Base-by-base conservation (phyloP, 2,113 vertebrate genomes). In the Eulemur rufifrons region DNA sequence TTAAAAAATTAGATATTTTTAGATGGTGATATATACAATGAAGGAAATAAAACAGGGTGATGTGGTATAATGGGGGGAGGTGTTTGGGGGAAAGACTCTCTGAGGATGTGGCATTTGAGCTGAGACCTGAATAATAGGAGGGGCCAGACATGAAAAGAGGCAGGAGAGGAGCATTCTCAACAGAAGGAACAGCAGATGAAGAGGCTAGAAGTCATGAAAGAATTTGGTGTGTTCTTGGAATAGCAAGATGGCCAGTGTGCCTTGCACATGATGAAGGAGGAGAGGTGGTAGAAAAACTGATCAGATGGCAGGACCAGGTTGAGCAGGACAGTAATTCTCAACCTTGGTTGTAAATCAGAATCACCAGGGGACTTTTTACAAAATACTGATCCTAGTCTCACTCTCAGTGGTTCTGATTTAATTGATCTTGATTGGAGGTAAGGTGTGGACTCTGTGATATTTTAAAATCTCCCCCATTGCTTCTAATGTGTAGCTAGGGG, bases 21-120 rank as follows among this genome's bases (percentile, higher is more conserved):
- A 89, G 34, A 89, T 93, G 39, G 47, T 61, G 74, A 66, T 71
- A 89, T n/a, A 95, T 80, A 59, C 21, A 89, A 74, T 71, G 64
- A 85, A 96, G 52, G n/a, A 77, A 82, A 74, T 94, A 42, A 78
- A 88, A 78, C 42, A 92, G 13, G 29, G 32, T 80, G 20, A 9
- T 94, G 23, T 92, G n/a, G 59, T 29, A 73, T 23, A 89, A 88
- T 45, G 18, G 32, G 8, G 45, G 3, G 50, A 15, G 21, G 23
- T 63, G 45, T 76, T 76, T 68, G 52, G 9, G 25, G 32, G 9
- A 87, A 78, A 80, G 18, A 74, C 39, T 86, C 27, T 80, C 47
- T 69, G n/a, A 88, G 15, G 39, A 78, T 54, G 27, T 83, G n/a
- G 23, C 45, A 81, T 76, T 82, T 95, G 71, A 61, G 39, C 59